A percentile compares a stretch with the other conserved stretches of the same genome.
phyloP scores from a whole-genome alignment of 2,888 invertebrate genomes.

The Tenthredo notha region DNA sequence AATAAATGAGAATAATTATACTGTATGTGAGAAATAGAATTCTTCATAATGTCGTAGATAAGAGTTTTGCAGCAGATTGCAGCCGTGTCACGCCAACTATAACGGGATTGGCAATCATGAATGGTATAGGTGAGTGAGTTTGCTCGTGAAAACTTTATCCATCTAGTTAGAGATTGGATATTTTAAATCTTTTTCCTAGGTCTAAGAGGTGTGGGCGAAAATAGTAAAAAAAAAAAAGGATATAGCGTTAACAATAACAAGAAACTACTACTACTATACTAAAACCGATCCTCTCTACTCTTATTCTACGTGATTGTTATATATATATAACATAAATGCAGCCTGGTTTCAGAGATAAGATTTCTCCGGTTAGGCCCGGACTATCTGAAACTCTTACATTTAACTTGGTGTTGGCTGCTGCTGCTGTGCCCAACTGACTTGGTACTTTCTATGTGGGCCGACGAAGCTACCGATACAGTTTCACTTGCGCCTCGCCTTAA shows the following conservation, averaged over 20 bases:
- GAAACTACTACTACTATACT: too few species aligned
- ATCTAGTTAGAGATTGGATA: too few species aligned
- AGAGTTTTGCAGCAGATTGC: not conserved
- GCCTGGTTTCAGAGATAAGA: not conserved
- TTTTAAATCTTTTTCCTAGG: too few species aligned
- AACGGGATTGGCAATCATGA: slow-evolving; percentile 2
- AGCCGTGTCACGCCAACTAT: not conserved
- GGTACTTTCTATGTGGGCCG: slow-evolving; percentile 42
- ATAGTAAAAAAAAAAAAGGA: not conserved
- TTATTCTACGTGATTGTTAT: not conserved
- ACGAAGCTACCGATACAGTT: slow-evolving; percentile 31
- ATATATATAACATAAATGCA: not conserved
- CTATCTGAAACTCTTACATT: slow-evolving; percentile 24
- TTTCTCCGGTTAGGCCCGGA: slow-evolving; percentile 9
- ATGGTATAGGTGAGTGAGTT: not conserved
- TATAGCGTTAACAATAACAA: not conserved
- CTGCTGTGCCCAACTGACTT: slow-evolving; percentile 13
- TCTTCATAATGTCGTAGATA: not conserved
- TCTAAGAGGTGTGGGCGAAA: too few species aligned
- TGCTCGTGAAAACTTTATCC: not conserved
- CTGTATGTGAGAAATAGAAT: too few species aligned
- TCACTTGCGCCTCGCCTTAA: slow-evolving; percentile 40
- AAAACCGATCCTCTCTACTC: not conserved
- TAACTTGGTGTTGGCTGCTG: not conserved
- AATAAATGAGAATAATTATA: too few species aligned